Base-by-base conservation (phyloP, 2,888 invertebrate species). In the Mythimna vitellina region DNA sequence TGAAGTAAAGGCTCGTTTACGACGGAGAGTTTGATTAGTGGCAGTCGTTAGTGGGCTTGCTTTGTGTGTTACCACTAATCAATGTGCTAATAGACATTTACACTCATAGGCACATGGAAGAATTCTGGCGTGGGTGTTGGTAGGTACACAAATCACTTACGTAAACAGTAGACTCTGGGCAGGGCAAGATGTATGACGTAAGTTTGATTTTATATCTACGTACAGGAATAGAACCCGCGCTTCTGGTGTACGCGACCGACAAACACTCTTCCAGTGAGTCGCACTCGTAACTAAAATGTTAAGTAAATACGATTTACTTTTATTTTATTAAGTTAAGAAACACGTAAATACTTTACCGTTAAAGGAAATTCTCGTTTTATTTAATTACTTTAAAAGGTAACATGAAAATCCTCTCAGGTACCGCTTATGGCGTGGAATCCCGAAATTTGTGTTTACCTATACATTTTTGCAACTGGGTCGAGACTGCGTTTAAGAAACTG, bases 371-470 rank as follows among this genome's bases (percentile, higher is more conserved):
- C 61, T 72, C 42, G 56, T 46, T 74, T 73, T 53, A 74, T 35
- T 63, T 72, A 74, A 83, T 66, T 70, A 57, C 78, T 71, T 61
- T 61, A 29, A 57, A 57, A 7, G 70, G 78, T 42, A 49, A 67
- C 53, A 66, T 65, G 53, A 66, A 65, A 80, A 73, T 64, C 63
- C 56, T 58, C 22, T 53, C 10, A 22, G 57, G 20, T 49, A 22
- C 25, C 46, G 35, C 7, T 57, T 83, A 64, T 70, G 63, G 80
- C 20, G 7, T 65, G 65, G 70, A 68, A 82, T 83, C 46, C 46
- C 57, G 8, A 81, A 81, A 75, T 69, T 78, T 74, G 72, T 65
- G 63, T 74, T 80, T 65, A 32, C 35, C 64, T 25, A 29, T 46
- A 56, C 46, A 12, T 65, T 60, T 25, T 46, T 12, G 51, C 70